These are phyloP conservation scores for Neuroscelio doddi DNA, from an alignment of 2,888 invertebrate genomes.

Conservation along the genomic window DNA sequence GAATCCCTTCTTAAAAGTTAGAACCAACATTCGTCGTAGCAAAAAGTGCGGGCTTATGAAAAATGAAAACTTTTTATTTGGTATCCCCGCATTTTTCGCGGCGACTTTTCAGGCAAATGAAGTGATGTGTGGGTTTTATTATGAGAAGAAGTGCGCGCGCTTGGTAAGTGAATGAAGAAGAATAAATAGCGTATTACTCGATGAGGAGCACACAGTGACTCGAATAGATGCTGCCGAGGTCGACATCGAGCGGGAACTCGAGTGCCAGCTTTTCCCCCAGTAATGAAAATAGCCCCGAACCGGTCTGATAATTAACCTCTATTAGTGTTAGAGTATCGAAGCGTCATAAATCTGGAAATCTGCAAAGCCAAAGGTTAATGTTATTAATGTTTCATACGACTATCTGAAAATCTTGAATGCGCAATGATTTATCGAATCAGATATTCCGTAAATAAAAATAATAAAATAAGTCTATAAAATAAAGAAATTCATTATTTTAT, in stretches of 20 bases:
- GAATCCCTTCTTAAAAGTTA: no score
- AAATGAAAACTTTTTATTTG: no score
- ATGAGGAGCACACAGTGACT: conserved; percentile 75
- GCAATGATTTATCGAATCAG: no score
- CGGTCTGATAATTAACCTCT: conserved; percentile 63
- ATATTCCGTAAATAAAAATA: no score
- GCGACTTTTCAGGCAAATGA: no score
- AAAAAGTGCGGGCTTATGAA: no score
- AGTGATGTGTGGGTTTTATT: conserved; percentile 10
- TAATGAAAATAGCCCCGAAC: conserved; percentile 57
- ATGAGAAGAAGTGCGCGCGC: conserved; percentile 20
- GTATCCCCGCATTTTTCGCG: not conserved
- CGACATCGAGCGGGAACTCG: conserved; percentile 70
- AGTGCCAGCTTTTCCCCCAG: conserved; percentile 59
- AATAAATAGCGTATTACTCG: conserved; percentile 43
- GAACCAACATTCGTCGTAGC: no score
- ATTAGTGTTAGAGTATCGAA: conserved; percentile 72
- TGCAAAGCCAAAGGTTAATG: conserved; percentile 66
- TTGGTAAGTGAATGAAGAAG: conserved; percentile 23
- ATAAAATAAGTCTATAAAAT: no score
- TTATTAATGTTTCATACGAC: conserved; percentile 42
- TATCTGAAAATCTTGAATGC: no score
- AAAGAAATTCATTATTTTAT: no score
- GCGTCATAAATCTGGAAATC: conserved; percentile 90
- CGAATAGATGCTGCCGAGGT: conserved; percentile 79